Evolutionary conservation across 2,113 vertebrate species (phyloP).

Genomic region (Leptocoma aspasia): DNA sequence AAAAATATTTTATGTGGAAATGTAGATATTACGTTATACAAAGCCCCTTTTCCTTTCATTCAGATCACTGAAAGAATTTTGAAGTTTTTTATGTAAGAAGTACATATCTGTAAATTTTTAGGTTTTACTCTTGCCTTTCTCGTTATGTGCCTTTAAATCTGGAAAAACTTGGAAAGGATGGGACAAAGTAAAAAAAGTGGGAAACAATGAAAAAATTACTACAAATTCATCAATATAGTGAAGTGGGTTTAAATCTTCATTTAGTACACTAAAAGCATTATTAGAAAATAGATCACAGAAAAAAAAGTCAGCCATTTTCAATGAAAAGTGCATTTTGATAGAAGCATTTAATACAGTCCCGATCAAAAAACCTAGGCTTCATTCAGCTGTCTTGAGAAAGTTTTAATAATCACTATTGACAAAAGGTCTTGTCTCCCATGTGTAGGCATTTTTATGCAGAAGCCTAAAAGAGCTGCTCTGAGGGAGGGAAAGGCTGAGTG

Average conservation of each 20-base stretch:
- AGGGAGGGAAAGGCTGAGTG: not conserved
- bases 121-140: not conserved
- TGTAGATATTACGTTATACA: not conserved
- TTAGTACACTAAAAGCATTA: not conserved
- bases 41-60: not conserved
- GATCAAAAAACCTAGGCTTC: not conserved
- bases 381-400: not conserved
- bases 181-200: not conserved
- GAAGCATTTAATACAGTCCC: not conserved
- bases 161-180: not conserved
- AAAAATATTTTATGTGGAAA: not conserved
- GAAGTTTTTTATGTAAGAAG: not conserved
- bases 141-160: not conserved
- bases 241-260: not conserved
- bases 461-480: not conserved
- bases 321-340: not conserved
- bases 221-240: not conserved
- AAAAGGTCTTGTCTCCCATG: fast-evolving
- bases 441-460: not conserved
- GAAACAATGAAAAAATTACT: not conserved
- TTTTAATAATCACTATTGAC: not conserved
- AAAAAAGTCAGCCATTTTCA: not conserved
- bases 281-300: not conserved
- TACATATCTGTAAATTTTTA: not conserved
- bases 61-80: not conserved